Conservation (phyloP, 2,797 vertebrate species). For the Falco novaeseelandiae region DNA sequence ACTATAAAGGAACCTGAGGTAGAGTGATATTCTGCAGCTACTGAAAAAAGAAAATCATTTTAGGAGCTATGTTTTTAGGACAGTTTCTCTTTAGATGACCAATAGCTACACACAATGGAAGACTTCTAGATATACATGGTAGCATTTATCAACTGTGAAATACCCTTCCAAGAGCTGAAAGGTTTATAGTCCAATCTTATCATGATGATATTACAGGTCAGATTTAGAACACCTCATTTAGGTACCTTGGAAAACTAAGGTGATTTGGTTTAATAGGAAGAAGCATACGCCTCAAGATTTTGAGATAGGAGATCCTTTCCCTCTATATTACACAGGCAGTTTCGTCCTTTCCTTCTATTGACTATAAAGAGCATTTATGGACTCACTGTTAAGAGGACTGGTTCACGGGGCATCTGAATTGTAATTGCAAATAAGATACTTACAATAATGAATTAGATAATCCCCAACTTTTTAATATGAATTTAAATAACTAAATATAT, state of each 20-base stretch:
- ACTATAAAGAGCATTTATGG: background rate
- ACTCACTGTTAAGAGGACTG: background rate
- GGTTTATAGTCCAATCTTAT: constrained; percentile 30
- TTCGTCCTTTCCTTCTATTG: background rate
- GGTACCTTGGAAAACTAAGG: background rate
- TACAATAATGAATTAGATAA: background rate
- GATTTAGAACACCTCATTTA: constrained; percentile 14
- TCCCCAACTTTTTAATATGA: background rate
- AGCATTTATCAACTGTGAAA: constrained; percentile 33
- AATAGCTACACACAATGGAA: constrained; percentile 18
- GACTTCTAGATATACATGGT: background rate
- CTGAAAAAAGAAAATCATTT: background rate
- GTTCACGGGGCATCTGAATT: background rate
- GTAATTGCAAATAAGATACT: background rate
- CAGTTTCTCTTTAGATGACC: constrained; percentile 15
- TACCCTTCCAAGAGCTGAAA: background rate
- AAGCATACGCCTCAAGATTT: background rate
- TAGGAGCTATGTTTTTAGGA: constrained; percentile 1
- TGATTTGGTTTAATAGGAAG: background rate
- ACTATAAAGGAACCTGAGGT: constrained; percentile 21
- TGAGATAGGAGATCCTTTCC: background rate
- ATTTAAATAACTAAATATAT: background rate
- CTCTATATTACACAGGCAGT: background rate
- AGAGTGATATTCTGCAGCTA: background rate
- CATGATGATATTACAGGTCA: background rate